A percentile compares a stretch with the other conserved stretches of the same genome.
These are phyloP conservation scores for Pyrocoelia pectoralis DNA, from an alignment of 2,888 invertebrate genomes.

Conservation along the genomic window DNA sequence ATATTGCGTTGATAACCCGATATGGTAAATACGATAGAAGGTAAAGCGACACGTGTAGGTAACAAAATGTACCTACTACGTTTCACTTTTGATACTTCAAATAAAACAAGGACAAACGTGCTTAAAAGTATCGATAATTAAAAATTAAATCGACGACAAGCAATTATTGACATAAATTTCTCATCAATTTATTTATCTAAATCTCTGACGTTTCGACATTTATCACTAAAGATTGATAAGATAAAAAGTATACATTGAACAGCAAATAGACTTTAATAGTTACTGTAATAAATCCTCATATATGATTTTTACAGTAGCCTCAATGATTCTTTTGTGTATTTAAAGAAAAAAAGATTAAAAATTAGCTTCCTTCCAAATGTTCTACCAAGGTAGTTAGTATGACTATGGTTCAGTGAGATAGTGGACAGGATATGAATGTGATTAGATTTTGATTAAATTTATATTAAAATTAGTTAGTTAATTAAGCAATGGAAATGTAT, in stretches of 20 bases:
- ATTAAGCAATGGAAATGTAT: background rate
- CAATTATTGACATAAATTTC: constrained; percentile 1
- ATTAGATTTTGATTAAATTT: background rate
- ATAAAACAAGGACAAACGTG: background rate
- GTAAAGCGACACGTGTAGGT: background rate
- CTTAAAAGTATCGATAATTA: background rate
- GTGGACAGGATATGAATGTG: background rate
- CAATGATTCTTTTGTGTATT: background rate
- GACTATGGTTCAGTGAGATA: too few relatives aligned
- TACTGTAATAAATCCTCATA: constrained; percentile 2
- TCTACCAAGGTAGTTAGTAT: too few relatives aligned
- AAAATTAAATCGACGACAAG: background rate
- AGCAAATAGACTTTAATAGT: constrained; percentile 5
- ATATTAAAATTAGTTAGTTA: background rate
- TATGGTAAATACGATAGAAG: too few relatives aligned
- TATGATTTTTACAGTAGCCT: constrained; percentile 4
- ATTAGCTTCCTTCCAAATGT: too few relatives aligned
- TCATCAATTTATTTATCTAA: constrained; percentile 7
- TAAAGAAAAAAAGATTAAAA: too few relatives aligned
- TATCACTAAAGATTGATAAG: constrained; percentile 3
- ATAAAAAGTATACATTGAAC: constrained; percentile 12
- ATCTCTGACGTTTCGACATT: constrained; percentile 9
- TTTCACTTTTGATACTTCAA: background rate
- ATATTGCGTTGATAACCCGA: too few relatives aligned
- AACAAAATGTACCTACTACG: background rate